Base-by-base conservation (phyloP, 2,888 invertebrate genomes). In the Pheosia gnoma region DNA sequence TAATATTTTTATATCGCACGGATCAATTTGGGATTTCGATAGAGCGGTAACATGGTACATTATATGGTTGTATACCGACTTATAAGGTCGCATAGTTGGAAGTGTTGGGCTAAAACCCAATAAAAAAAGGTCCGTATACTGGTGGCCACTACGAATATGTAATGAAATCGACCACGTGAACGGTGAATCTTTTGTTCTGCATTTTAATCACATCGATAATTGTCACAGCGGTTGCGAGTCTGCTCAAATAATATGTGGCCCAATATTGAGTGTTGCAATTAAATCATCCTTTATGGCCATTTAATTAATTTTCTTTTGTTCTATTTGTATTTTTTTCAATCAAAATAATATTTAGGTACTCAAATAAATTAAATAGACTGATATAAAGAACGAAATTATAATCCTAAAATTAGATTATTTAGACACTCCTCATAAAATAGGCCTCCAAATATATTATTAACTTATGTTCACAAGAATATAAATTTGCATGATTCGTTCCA, bases 101-200 rank as follows among this genome's bases (percentile, higher is more conserved):
- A 51, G 51, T 11, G 53, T 10, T 25, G 3, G 53, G 53, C 11
- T 4, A 53, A 9, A 10, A 41, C 25, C 41, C 13, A 13, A 41
- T 56, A 56, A 56, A 56, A 56, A 56, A 56, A 41, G 41, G 39
- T 55, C 13, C 13, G 56, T 4, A 11, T 56, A 41, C 41, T 13
- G 56, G 6, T 10, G 5, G 37, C 3, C 7, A 13, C 59, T 37
- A 62, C 55, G 59, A 57, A 60, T 67, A 60, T 58, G 56, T 65
- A 68, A 73, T 73, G 65, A 74, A 75, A 75, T 77, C 73, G 70
- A 72, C 75, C 74, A 71, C 70, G 68, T 71, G 72, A 74, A 71
- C 58, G 67, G 69, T 63, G 64, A 75, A 66, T 71, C 72, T 72
- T 57, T 72, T 75, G 72, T 77, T 78, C 72, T 77, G 72, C 71